Evolutionary conservation across 2,113 vertebrate species (phyloP), one percentile per base, ranked within the genome.

Genomic region (Irena cyanogastra): DNA sequence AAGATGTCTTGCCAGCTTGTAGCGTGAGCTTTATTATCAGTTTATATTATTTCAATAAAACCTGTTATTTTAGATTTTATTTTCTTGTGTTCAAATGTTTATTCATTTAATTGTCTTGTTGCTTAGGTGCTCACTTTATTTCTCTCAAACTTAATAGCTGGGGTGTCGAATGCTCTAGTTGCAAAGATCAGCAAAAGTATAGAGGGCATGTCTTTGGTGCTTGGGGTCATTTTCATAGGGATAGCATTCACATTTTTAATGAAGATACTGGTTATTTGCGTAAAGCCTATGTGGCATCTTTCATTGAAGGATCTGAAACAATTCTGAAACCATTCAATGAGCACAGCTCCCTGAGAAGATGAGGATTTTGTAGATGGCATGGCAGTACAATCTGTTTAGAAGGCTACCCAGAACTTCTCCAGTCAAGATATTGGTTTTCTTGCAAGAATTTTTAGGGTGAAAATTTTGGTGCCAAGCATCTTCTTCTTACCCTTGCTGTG

Each of bases 31-130:
- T 94, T 89, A 77, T 70, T 83, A 63, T 60, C 47, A 1, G 9
- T 64, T 94, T 78, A 88, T 70, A 88, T 60, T 54, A 90, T 93
- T 95, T 93, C 82, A 95, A 44, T 83, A 52, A 80, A 83, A 90
- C 28, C 2, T 54, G 23, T 45, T 91, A 69, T 16, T 84, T 85
- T 87, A 45, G 45, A 86, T 90, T 70, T 44, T 59, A 35, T 80
- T 89, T 95, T 80, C 45, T 54, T 77, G 39, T 44, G 27, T 83
- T 79, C 61, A 59, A 77, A 88, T 83, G n/a, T 44, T 65, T 33
- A 54, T 76, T 87, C 9, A 87, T 74, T 94, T 93, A n/a, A 96
- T 95, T 86, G 90, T 37, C 22, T 44, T 81, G 15, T 53, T 71
- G 37, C 74, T 85, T 78, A 90, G 13, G 19, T 63, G 17, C 10